Conservation (phyloP, 2,797 vertebrate genomes). For the Urophycis tenuis region DNA sequence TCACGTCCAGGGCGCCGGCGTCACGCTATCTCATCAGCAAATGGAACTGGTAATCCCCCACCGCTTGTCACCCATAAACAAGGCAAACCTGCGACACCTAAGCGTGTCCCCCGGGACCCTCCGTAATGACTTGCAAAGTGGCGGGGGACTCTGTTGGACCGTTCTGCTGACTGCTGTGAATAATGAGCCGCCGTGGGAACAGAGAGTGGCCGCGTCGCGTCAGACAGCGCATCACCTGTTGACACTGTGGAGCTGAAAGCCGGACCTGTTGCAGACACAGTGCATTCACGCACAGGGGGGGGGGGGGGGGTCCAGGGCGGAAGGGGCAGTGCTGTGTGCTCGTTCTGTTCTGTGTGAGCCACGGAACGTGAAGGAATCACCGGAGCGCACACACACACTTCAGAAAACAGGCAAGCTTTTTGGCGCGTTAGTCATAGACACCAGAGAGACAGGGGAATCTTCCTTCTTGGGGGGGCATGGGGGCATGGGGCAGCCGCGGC, state of each 20-base stretch:
- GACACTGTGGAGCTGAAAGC: not conserved
- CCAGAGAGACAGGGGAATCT: too few relatives aligned
- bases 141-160: not conserved
- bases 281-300: not conserved
- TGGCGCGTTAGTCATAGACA: too few relatives aligned
- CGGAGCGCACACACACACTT: too few relatives aligned
- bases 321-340: not conserved
- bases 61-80: not conserved
- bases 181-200: not conserved
- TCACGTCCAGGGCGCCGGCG: not conserved
- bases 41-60: not conserved
- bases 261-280: not conserved
- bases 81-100: not conserved
- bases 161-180: not conserved
- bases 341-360: too few relatives aligned
- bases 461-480: too few relatives aligned
- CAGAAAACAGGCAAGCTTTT: too few relatives aligned
- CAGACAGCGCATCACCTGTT: not conserved
- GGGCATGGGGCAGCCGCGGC: too few relatives aligned
- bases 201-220: not conserved
- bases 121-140: not conserved
- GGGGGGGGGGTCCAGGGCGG: not conserved
- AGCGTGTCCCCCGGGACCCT: not conserved
- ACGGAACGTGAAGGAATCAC: too few relatives aligned
- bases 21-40: not conserved